These are phyloP conservation scores for Albula glossodonta DNA, from an alignment of 2,113 vertebrate species.

Conservation along the genomic window DNA sequence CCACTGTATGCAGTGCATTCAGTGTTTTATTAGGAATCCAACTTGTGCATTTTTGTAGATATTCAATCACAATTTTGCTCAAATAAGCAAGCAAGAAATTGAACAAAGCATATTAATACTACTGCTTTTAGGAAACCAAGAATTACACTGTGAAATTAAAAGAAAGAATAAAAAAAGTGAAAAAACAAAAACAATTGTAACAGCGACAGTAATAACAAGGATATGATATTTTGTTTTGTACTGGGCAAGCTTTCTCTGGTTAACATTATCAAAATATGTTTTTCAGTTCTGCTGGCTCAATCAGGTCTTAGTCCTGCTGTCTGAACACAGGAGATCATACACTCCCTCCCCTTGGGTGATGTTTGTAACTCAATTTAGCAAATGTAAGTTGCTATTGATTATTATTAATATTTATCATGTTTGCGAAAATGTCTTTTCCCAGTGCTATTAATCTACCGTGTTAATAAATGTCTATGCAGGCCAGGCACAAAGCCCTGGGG, in stretches of 20 bases:
- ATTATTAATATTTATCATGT: slow-evolving; percentile 93
- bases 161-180: background rate
- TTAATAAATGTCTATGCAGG: slow-evolving; percentile 79
- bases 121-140: background rate
- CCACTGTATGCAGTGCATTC: background rate
- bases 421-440: slow-evolving; percentile 77
- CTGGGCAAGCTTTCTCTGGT: background rate
- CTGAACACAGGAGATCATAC: background rate
- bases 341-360: slow-evolving; percentile 61
- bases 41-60: background rate
- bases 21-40: background rate
- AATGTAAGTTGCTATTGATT: slow-evolving; percentile 84
- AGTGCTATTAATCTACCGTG: slow-evolving; percentile 85
- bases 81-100: background rate
- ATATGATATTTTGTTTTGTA: background rate
- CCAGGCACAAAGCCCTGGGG: slow-evolving; percentile 60
- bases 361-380: slow-evolving; percentile 75
- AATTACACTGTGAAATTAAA: background rate
- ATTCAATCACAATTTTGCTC: background rate
- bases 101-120: background rate
- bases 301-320: slow-evolving; percentile 12
- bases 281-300: slow-evolving; percentile 21
- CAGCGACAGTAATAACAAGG: background rate
- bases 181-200: background rate
- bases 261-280: background rate